Conservation (phyloP, 2,113 vertebrate genomes). For the Stigmatopora nigra region DNA sequence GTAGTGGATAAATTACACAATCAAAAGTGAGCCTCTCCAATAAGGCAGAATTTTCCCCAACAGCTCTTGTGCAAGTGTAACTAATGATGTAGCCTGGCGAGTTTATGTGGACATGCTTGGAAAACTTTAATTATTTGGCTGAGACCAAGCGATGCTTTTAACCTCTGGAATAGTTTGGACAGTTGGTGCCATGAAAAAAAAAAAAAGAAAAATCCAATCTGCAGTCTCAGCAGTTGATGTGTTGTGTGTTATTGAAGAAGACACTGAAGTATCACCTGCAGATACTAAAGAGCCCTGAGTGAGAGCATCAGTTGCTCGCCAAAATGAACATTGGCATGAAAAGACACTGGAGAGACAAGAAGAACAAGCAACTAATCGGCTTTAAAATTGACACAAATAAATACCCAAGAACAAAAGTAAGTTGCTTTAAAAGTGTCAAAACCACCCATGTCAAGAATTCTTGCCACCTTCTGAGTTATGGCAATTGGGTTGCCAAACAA, state of each 20-base stretch:
- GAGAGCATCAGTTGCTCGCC: constrained; percentile 17
- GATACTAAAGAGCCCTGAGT: constrained; percentile 13
- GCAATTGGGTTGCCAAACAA: constrained; percentile 23
- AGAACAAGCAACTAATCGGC: neutral
- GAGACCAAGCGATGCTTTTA: constrained; percentile 15
- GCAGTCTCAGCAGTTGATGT: constrained; percentile 17
- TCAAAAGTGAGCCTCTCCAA: neutral
- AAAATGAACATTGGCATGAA: constrained; percentile 23
- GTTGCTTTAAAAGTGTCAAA: constrained; percentile 1
- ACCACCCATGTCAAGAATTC: constrained; percentile 2
- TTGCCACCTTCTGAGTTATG: constrained; percentile 10
- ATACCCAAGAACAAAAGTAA: neutral
- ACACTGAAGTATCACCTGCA: constrained; percentile 11
- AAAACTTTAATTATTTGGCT: constrained; percentile 7
- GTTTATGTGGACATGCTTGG: neutral
- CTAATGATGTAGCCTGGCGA: neutral
- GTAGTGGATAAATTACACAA: neutral
- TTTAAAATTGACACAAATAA: neutral
- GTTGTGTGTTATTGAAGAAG: constrained; percentile 18
- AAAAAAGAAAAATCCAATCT: constrained; percentile 9
- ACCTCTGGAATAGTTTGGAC: constrained; percentile 5
- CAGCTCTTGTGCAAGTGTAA: neutral
- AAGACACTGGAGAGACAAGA: neutral
- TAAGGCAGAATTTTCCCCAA: neutral
- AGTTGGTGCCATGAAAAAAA: constrained; percentile 10